Evolutionary conservation across 2,888 invertebrate species (phyloP), one percentile per base, ranked within the genome.

Genomic region (Drosophila koepferae): DNA sequence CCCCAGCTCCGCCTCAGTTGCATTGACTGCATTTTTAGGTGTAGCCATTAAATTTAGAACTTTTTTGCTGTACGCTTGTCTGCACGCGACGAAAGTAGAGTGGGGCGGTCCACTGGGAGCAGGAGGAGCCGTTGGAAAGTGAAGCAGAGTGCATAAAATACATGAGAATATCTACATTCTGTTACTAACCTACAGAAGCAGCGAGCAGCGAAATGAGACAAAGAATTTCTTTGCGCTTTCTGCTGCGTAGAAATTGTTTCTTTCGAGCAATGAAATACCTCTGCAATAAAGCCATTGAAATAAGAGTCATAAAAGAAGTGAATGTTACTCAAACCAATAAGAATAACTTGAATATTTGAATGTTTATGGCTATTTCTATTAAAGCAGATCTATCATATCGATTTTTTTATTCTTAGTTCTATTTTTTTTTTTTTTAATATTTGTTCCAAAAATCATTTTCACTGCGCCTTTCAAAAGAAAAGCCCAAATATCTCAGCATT

Each of bases 1-100:
- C 18, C 34, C 36, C 36, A 9, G 3, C 16, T 53, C 34, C 23
- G n/a, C 36, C 59, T 56, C 81, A 56, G 86, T 72, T 89, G 86
- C 88, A 78, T 79, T 86, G 73, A 76, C 83, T 86, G 88, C 86
- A 88, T 90, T 88, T 88, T 90, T 86, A 86, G 90, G 84, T 86
- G 84, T 88, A 90, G 81, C 86, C 89, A 86, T 90, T 90, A 90
- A 90, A 88, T 86, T 86, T 86, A 86, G 86, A 86, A 86, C 84
- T 81, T 72, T 85, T 79, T 80, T 82, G 14, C 84, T 89, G 79
- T 79, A 88, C 90, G 86, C 81, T 88, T 88, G 90, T 90, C 86
- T 90, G 86, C 90, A 76, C 90, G 85, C 80, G 63, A 76, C 62
- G 16, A 66, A 62, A 56, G 59, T 49, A 70, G 67, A 61, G 60